Conservation (phyloP, 2,797 vertebrate species). For the Vireo griseus region DNA sequence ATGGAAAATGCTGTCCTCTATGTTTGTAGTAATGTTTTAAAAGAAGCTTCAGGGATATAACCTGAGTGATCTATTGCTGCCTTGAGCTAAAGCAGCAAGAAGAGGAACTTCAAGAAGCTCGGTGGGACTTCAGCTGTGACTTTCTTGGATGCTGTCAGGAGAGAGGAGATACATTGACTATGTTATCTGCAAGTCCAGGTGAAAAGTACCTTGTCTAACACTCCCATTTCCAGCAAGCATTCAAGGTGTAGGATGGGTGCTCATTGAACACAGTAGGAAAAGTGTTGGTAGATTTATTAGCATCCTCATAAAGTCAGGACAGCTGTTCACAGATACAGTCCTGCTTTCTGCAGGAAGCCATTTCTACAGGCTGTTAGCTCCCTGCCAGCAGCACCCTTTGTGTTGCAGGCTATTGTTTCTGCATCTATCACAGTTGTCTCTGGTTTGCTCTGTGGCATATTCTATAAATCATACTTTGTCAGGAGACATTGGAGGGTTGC, state of each 20-base stretch:
- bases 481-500: background rate
- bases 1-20: background rate
- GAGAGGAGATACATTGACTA: background rate
- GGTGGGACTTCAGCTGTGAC: background rate
- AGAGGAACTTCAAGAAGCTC: background rate
- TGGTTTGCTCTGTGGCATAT: background rate
- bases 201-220: background rate
- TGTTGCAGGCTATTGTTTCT: background rate
- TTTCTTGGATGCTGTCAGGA: background rate
- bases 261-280: background rate
- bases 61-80: background rate
- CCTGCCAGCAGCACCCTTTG: background rate
- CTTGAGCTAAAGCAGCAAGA: background rate
- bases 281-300: background rate
- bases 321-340: background rate
- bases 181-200: background rate
- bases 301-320: background rate
- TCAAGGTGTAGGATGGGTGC: background rate
- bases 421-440: background rate
- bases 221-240: background rate
- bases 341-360: background rate
- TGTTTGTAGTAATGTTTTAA: background rate
- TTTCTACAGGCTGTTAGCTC: background rate
- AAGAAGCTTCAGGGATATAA: background rate
- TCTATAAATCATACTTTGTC: slow-evolving; percentile 1